Evolutionary conservation across 2,113 vertebrate species (phyloP).

Genomic region (Chrysochloris asiatica): DNA sequence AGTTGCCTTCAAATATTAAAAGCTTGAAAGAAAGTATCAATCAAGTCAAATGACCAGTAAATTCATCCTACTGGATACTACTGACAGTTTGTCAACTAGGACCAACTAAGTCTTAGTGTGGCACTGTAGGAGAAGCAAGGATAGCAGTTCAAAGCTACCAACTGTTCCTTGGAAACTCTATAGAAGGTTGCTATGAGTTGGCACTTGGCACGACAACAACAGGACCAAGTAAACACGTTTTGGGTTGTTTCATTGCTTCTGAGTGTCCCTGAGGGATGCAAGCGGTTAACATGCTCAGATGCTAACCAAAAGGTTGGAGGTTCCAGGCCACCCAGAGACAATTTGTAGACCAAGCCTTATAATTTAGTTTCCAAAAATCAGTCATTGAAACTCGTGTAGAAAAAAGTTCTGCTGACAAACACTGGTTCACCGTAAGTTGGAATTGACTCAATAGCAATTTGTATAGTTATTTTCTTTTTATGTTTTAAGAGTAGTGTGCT

Average conservation of each 20-base stretch:
- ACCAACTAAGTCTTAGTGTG: too few relatives aligned
- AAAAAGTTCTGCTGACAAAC: neutral
- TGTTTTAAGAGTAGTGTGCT: neutral
- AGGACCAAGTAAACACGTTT: too few relatives aligned
- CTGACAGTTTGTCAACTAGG: neutral
- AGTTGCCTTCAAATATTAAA: neutral
- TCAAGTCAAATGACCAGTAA: neutral
- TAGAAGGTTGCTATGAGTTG: too few relatives aligned
- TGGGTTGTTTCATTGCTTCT: neutral
- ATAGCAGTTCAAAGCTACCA: too few relatives aligned
- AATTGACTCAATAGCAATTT: neutral
- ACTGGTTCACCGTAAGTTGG: neutral
- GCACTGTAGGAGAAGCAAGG: too few relatives aligned
- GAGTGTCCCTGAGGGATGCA: neutral
- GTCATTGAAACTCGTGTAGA: neutral
- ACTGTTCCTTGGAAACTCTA: too few relatives aligned
- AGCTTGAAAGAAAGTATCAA: neutral
- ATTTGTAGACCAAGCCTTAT: neutral
- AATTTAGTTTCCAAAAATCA: neutral
- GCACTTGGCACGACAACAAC: too few relatives aligned
- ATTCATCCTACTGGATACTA: neutral
- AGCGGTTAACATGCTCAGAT: neutral
- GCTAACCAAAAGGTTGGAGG: neutral
- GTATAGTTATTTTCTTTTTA: neutral
- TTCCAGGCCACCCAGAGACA: neutral